Percentiles rank a stretch among this genome's conserved stretches.
Conservation (phyloP, 2,113 vertebrate species). For the Chamaetylas fuelleborni region DNA sequence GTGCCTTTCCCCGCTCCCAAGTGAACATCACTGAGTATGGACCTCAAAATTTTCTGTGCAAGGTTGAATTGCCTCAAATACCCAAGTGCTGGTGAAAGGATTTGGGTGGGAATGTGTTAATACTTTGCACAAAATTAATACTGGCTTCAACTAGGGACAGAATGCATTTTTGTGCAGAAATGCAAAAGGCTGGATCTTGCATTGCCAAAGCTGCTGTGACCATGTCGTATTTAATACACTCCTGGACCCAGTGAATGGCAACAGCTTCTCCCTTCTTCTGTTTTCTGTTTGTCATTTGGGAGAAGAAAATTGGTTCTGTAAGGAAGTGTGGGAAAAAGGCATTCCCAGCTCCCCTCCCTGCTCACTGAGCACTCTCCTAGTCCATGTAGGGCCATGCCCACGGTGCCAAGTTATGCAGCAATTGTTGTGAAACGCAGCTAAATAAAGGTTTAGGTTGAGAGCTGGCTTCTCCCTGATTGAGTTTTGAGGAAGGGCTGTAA, state of each 20-base stretch:
- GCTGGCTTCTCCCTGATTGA: background rate
- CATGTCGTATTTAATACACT: rapidly evolving
- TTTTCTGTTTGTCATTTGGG: background rate
- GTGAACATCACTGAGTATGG: background rate
- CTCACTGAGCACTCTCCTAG: rapidly evolving
- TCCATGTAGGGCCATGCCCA: conserved; percentile 44
- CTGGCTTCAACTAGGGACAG: background rate
- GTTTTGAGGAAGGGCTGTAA: background rate
- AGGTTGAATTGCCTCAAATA: background rate
- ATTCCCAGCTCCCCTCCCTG: background rate
- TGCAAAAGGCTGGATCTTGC: background rate
- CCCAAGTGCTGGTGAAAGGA: background rate
- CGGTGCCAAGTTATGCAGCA: background rate
- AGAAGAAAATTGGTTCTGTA: conserved; percentile 1
- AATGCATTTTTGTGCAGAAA: background rate
- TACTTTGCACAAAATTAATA: background rate
- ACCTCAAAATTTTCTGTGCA: background rate
- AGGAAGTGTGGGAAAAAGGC: conserved; percentile 25
- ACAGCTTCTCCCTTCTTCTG: background rate
- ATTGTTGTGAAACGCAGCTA: background rate
- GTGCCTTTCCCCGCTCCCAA: background rate
- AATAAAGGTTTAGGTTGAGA: conserved; percentile 23
- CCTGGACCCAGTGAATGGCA: background rate
- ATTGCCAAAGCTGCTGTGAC: background rate
- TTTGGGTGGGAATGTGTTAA: background rate